Evolutionary conservation across 1,140 invertebrate species (phyloP), one percentile per base, ranked within the genome.

Genomic region (Sycophila sp.): DNA sequence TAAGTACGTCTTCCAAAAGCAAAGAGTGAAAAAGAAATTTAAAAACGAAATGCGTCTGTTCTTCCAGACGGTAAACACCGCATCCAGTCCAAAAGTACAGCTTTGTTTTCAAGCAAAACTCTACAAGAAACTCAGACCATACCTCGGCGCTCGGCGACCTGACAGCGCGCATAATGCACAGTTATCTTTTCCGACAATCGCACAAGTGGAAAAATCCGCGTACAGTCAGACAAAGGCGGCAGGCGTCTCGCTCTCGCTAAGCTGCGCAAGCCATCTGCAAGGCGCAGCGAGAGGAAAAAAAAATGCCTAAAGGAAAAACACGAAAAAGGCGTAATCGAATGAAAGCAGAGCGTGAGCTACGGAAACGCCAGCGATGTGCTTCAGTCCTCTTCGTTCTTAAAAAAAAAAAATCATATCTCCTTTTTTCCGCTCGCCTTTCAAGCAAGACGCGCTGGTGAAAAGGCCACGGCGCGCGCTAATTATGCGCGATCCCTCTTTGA

Each of bases 201-300:
- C 1, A 7, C 62, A 53, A 65, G 62, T 65, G 26, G 34, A 65
- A 65, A 65, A 65, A 65, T 53, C 62, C 30, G 22, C 32, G 62
- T 65, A 26, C 5, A 36, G 62, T 65, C 62, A 38, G 62, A 47
- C 62, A 30, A 45, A 45, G 30, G 32, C n/a, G 32, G 26, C 22
- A 26, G 1, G 26, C 2, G 22, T 3, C 5, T 11, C 13, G 5
- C 22, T 15, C 38, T 4, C 3, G 3, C 13, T 40, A 40, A 0
- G n/a, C n/a, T 40, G 13, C 13, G 26, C 28, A 3, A 36, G 32
- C 30, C n/a, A 30, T 15, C 10, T 15, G 28, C 13, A 30, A 56
- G n/a, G 4, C 7, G 30, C 15, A 19, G n/a, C n/a, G n/a, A 56
- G 22, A 56, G 22, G 53, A 36, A 22, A 17, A 26, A 10, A 3